These are phyloP conservation scores for Hypomesus transpacificus DNA, from an alignment of 2,113 vertebrate genomes.

Conservation along the genomic window DNA sequence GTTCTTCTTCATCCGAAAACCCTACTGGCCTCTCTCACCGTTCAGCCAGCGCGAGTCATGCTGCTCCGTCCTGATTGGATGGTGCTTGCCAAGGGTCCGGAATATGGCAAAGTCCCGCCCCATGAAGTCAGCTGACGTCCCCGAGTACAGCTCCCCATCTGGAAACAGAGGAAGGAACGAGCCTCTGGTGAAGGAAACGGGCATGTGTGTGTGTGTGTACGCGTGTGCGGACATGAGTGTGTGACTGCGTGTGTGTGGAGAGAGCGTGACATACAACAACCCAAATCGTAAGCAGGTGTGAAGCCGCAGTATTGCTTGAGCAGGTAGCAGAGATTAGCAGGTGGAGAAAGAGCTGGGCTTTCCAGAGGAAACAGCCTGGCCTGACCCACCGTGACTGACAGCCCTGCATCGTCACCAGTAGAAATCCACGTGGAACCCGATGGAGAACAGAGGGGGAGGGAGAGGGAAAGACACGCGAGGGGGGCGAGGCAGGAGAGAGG, in stretches of 20 bases:
- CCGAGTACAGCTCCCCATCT: constrained; percentile 96
- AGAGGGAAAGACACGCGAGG: background rate
- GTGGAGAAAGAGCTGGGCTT: constrained; percentile 32
- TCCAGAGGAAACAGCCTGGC: background rate
- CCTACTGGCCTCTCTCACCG: constrained; percentile 70
- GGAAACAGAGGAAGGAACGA: constrained; percentile 20
- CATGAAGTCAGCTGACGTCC: constrained; percentile 98
- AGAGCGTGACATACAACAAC: background rate
- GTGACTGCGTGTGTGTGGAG: background rate
- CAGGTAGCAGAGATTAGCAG: constrained; percentile 30
- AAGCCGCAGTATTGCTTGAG: constrained; percentile 19
- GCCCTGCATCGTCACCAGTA: too few species aligned
- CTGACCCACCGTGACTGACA: background rate
- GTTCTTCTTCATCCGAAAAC: background rate
- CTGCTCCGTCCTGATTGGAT: constrained; percentile 96
- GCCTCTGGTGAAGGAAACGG: background rate
- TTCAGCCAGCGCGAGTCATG: constrained; percentile 98
- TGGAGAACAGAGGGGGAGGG: background rate
- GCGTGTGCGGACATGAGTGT: background rate
- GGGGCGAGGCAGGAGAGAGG: too few species aligned
- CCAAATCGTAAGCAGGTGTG: constrained; percentile 3
- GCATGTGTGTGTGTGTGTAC: background rate
- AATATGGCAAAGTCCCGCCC: constrained; percentile 98
- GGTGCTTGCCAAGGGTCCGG: constrained; percentile 92
- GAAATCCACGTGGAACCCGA: background rate